Evolutionary conservation across 2,797 vertebrate species (phyloP), one percentile per base, ranked within the genome.

Genomic region (Molossus alvarezi): DNA sequence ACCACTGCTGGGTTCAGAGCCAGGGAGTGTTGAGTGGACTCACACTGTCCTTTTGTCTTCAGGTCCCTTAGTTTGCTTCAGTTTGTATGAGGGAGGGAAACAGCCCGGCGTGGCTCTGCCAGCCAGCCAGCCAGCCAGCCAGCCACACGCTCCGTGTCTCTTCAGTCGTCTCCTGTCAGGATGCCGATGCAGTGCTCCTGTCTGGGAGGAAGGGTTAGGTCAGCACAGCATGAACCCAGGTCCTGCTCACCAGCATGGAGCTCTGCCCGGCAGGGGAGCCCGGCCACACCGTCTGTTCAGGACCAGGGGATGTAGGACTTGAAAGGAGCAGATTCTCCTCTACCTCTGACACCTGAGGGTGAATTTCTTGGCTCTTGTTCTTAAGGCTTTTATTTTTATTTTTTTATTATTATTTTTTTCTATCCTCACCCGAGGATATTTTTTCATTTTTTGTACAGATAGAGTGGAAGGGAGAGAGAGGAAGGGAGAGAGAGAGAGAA

Each of bases 361-460:
- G 84, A 73, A 73, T 84, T 90, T 88, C 58, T 96, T 80, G n/a
- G 57, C n/a, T 62, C 18, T 80, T 64, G 37, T 77, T 72, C 79
- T 48, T 27, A 33, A 25, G 23, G 3, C 7, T 45, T 6, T 18
- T 33, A 6, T 18, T 91, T 45, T 72, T 29, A 37, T 25, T 57
- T 9, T 9, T 58, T 29, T 51, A n/a, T n/a, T n/a, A n/a, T n/a
- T n/a, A n/a, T n/a, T n/a, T n/a, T n/a, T n/a, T n/a, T n/a, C n/a
- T n/a, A n/a, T n/a, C n/a, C n/a, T n/a, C n/a, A n/a, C n/a, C n/a
- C n/a, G n/a, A n/a, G n/a, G n/a, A n/a, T n/a, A n/a, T n/a, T n/a
- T n/a, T n/a, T n/a, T n/a, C n/a, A n/a, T n/a, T n/a, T n/a, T n/a
- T n/a, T n/a, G n/a, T n/a, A n/a, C n/a, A n/a, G n/a, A n/a, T n/a